Percentiles rank a stretch among this genome's conserved stretches.
phyloP scores from a whole-genome alignment of 2,113 vertebrate species.

The Nothocercus julius region DNA sequence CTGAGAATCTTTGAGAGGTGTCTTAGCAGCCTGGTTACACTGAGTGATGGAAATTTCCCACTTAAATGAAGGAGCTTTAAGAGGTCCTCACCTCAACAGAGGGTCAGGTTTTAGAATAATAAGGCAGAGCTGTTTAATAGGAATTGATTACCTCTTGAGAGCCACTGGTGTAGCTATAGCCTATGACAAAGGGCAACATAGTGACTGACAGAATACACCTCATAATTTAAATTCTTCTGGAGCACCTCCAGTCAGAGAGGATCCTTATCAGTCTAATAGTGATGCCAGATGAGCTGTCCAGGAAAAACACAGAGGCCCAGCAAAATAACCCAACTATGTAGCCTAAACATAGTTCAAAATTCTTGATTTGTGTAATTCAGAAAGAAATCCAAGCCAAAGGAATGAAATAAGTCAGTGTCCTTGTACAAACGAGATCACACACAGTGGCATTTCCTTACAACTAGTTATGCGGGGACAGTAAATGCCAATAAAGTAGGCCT shows the following conservation, averaged over 20 bases:
- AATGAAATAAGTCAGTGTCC: not conserved
- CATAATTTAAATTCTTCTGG: not conserved
- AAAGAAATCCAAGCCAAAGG: not conserved
- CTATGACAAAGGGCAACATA: not conserved
- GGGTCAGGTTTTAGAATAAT: not conserved
- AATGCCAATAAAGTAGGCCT: fast-evolving
- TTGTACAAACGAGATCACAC: not conserved
- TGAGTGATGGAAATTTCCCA: not conserved
- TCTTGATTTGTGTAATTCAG: not conserved
- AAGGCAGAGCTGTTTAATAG: not conserved
- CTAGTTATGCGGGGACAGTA: not conserved
- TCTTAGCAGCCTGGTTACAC: not conserved
- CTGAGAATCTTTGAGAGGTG: fast-evolving
- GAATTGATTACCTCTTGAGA: not conserved
- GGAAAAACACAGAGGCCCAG: not conserved
- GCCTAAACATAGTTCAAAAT: not conserved
- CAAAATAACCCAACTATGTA: not conserved
- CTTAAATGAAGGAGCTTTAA: not conserved
- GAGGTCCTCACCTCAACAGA: fast-evolving
- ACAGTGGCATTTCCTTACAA: not conserved
- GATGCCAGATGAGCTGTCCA: fast-evolving
- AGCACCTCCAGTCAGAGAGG: not conserved
- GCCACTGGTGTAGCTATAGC: not conserved
- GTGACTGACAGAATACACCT: not conserved
- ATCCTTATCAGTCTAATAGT: fast-evolving